These are phyloP conservation scores for Lucilia cuprina DNA, from an alignment of 1,140 invertebrate species.

Conservation along the genomic window DNA sequence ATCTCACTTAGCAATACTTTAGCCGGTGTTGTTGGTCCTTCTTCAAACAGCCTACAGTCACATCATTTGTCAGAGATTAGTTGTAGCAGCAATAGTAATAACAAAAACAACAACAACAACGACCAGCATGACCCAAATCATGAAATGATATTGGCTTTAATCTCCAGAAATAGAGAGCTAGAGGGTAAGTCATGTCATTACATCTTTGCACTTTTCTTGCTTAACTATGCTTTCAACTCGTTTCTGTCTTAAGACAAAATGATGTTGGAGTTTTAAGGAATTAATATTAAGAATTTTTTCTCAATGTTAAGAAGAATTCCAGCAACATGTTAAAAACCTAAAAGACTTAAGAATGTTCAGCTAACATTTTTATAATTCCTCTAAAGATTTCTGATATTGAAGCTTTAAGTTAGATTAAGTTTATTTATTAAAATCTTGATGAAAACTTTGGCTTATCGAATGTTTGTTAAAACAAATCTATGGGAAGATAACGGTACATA, in stretches of 20 bases:
- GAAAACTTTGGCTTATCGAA: too few relatives aligned
- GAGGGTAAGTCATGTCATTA: conserved; percentile 75
- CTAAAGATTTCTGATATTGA: too few relatives aligned
- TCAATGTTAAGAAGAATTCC: not conserved
- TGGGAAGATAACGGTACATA: too few relatives aligned
- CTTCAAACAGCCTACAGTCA: conserved; percentile 44
- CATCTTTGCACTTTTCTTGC: not conserved
- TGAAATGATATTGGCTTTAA: conserved; percentile 81
- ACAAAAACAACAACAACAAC: conserved; percentile 35
- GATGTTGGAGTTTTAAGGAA: not conserved
- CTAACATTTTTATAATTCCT: too few relatives aligned
- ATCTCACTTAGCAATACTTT: not conserved
- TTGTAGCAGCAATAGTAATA: conserved; percentile 42
- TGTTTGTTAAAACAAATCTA: too few relatives aligned
- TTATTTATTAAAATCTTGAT: too few relatives aligned
- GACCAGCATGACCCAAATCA: conserved; percentile 70
- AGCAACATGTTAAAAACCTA: not conserved
- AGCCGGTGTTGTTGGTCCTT: not conserved
- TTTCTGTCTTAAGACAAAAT: not conserved
- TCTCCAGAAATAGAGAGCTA: conserved; percentile 84
- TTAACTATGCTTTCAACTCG: not conserved
- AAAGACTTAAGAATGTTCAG: too few relatives aligned
- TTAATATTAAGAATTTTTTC: not conserved
- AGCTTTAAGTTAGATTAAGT: too few relatives aligned
- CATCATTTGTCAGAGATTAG: conserved; percentile 44